These are phyloP conservation scores for Proterorhinus semilunaris DNA, from an alignment of 2,113 vertebrate species.

Conservation along the genomic window DNA sequence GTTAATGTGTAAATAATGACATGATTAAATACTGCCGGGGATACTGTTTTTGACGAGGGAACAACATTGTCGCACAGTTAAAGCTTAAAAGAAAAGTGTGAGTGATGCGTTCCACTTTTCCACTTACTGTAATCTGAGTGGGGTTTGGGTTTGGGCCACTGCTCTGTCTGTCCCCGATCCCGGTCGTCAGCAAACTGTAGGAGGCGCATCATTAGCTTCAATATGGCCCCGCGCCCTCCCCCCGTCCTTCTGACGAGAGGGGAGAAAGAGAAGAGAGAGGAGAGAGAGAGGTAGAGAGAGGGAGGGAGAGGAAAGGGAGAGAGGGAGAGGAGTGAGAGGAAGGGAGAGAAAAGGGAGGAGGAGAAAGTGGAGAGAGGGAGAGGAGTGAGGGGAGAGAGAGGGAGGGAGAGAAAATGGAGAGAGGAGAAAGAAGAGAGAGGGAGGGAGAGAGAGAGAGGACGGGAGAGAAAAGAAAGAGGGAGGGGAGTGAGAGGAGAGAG, in stretches of 20 bases:
- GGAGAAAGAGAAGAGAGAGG: neutral
- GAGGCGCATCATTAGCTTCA: slow-evolving; percentile 70
- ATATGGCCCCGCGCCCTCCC: slow-evolving; percentile 45
- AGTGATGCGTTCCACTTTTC: too few species aligned
- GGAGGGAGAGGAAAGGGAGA: neutral
- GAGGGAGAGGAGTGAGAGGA: slow-evolving; percentile 18
- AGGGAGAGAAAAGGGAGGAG: too few species aligned
- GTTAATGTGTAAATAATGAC: too few species aligned
- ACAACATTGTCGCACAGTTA: too few species aligned
- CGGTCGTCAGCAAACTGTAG: slow-evolving; percentile 69
- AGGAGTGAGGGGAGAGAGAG: too few species aligned
- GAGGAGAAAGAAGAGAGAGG: neutral
- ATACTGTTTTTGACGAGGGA: too few species aligned
- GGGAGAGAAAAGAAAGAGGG: neutral
- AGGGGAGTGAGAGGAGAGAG: slow-evolving; percentile 3
- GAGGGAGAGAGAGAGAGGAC: too few species aligned
- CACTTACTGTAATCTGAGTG: neutral
- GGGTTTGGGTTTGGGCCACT: neutral
- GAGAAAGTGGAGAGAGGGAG: too few species aligned
- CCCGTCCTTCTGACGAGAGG: slow-evolving; percentile 8
- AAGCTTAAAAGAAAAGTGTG: too few species aligned
- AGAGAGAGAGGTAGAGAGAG: too few species aligned
- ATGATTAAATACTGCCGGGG: too few species aligned
- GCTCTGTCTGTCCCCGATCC: slow-evolving; percentile 35
- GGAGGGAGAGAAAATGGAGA: neutral